Evolutionary conservation across 2,113 vertebrate species (phyloP).

Genomic region (Periophthalmus modestus): DNA sequence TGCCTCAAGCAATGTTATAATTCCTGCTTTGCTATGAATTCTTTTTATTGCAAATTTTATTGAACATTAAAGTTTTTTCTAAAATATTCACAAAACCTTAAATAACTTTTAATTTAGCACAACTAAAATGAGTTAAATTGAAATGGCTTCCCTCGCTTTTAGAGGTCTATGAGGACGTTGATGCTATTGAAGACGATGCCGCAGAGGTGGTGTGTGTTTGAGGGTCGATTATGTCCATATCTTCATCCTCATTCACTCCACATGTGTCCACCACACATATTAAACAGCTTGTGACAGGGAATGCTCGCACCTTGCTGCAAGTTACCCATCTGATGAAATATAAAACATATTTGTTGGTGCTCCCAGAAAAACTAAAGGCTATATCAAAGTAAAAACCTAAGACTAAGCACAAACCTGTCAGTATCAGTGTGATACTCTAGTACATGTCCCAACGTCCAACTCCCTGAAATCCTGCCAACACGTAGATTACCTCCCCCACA

Average conservation of each 20-base stretch:
- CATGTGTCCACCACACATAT: conserved; percentile 97
- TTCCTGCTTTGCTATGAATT: not conserved
- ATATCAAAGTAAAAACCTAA: not conserved
- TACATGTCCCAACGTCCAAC: conserved; percentile 91
- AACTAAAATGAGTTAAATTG: not conserved
- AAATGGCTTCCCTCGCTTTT: not conserved
- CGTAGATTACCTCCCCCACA: conserved; percentile 89
- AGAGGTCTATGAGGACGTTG: conserved; percentile 38
- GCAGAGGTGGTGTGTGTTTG: conserved; percentile 45
- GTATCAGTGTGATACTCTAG: conserved; percentile 94
- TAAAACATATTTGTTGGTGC: not conserved
- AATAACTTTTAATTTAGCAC: not conserved
- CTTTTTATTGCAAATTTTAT: not conserved
- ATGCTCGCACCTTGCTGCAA: conserved; percentile 93
- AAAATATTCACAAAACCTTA: not conserved
- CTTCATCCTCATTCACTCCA: conserved; percentile 91
- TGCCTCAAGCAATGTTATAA: too few species aligned
- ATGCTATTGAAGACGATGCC: conserved; percentile 19
- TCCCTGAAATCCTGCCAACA: conserved; percentile 96
- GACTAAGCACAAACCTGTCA: conserved; percentile 79
- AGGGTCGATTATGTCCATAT: conserved; percentile 68
- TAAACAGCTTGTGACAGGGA: conserved; percentile 94
- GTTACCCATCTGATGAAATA: conserved; percentile 76
- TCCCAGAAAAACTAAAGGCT: not conserved
- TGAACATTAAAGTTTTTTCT: not conserved